Conservation (phyloP, 2,888 invertebrate genomes). For the Cheiracanthium punctorium region DNA sequence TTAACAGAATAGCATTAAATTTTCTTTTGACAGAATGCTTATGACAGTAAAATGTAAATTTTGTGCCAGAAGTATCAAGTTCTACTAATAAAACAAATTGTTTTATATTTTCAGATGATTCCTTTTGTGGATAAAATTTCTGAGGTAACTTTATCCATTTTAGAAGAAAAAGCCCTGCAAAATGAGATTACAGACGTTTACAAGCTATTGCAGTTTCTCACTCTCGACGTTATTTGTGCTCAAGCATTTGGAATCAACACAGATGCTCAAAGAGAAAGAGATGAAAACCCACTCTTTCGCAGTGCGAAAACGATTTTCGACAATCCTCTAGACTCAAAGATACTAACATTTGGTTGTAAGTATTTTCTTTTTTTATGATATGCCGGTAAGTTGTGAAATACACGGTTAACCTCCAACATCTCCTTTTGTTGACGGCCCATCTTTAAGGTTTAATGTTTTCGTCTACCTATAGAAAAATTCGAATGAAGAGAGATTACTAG, state of each 20-base stretch:
- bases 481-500: too few relatives aligned
- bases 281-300: conserved; percentile 75
- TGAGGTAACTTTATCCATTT: conserved; percentile 75
- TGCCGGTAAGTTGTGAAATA: too few relatives aligned
- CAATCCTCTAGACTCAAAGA: conserved; percentile 5
- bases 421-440: too few relatives aligned
- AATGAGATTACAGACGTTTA: conserved; percentile 75
- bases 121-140: conserved; percentile 76
- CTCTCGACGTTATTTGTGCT: conserved; percentile 78
- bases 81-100: too few relatives aligned
- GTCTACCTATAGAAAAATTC: too few relatives aligned
- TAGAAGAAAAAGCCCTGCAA: conserved; percentile 74
- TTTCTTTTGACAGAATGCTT: too few relatives aligned
- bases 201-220: conserved; percentile 77
- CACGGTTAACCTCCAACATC: too few relatives aligned
- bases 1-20: too few relatives aligned
- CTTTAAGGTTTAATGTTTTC: too few relatives aligned
- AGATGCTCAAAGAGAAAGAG: conserved; percentile 75
- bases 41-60: too few relatives aligned
- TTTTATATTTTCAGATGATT: conserved; percentile 40
- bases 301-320: conserved; percentile 48
- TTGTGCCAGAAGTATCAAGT: too few relatives aligned
- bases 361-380: conserved; percentile 8
- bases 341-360: conserved; percentile 53
- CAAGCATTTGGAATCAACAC: conserved; percentile 78